Percentiles rank a stretch among this genome's conserved stretches.
These are phyloP conservation scores for Brachyhypopomus gauderio DNA, from an alignment of 2,113 vertebrate species.

Conservation along the genomic window DNA sequence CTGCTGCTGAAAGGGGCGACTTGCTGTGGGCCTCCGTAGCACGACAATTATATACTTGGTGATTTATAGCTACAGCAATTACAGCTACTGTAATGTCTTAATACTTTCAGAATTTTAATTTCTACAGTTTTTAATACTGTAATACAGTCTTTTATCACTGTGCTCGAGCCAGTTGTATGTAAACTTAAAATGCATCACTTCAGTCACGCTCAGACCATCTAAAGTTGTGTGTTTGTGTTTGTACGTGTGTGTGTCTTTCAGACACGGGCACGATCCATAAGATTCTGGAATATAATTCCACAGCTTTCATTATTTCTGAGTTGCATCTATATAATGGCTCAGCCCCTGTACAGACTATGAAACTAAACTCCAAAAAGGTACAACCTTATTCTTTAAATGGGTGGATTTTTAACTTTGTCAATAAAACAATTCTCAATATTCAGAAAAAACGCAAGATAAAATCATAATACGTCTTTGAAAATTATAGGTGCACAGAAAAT, in stretches of 20 bases:
- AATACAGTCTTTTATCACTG: neutral
- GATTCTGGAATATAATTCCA: slow-evolving; percentile 65
- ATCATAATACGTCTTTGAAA: neutral
- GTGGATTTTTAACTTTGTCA: too few species aligned
- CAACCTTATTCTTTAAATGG: too few species aligned
- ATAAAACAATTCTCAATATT: too few species aligned
- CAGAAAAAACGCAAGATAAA: neutral
- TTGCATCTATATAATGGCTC: slow-evolving; percentile 58
- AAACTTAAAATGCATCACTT: neutral
- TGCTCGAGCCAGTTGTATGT: neutral
- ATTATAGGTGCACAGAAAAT: neutral
- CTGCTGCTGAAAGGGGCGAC: too few species aligned
- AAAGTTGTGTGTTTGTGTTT: neutral
- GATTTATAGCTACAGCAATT: too few species aligned
- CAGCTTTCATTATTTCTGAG: slow-evolving; percentile 75
- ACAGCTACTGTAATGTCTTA: too few species aligned
- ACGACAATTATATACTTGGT: too few species aligned
- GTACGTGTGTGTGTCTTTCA: slow-evolving; percentile 45
- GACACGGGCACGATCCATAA: slow-evolving; percentile 74
- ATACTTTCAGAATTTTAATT: too few species aligned
- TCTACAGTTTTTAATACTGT: too few species aligned
- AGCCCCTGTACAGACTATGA: slow-evolving; percentile 66
- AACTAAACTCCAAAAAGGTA: slow-evolving; percentile 71
- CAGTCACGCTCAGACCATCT: neutral
- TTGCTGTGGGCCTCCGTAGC: too few species aligned